Evolutionary conservation across 1,140 invertebrate genomes (phyloP).

Genomic region (Calycopis cecrops): DNA sequence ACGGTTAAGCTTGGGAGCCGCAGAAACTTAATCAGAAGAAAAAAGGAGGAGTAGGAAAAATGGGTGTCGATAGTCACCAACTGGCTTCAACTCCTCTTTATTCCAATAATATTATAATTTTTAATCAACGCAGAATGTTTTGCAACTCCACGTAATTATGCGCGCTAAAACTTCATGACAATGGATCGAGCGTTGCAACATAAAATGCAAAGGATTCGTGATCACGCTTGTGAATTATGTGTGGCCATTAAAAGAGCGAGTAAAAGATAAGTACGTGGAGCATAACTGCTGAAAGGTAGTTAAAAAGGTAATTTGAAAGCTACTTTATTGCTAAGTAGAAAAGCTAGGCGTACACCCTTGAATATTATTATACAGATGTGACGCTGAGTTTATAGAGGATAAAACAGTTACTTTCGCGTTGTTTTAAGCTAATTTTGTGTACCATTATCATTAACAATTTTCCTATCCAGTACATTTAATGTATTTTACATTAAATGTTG

Average conservation of each 20-base stretch:
- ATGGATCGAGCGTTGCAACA: conserved; percentile 38
- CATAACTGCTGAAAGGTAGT: background rate
- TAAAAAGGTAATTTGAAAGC: background rate
- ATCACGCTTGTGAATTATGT: conserved; percentile 28
- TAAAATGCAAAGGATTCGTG: conserved; percentile 36
- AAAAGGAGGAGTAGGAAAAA: too few species aligned
- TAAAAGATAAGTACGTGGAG: background rate
- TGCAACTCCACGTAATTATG: conserved; percentile 34
- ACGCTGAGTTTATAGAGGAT: too few species aligned
- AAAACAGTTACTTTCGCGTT: too few species aligned
- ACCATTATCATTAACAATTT: too few species aligned
- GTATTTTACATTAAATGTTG: too few species aligned
- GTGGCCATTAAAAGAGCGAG: conserved; percentile 14
- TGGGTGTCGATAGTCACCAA: too few species aligned
- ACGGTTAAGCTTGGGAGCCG: too few species aligned
- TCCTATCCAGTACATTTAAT: too few species aligned
- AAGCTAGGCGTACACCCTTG: background rate
- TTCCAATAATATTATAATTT: too few species aligned
- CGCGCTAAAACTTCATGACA: conserved; percentile 40
- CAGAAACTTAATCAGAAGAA: too few species aligned
- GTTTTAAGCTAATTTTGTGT: too few species aligned
- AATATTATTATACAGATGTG: background rate
- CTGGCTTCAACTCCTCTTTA: too few species aligned
- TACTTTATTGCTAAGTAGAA: background rate
- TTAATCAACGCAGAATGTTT: background rate